These are phyloP conservation scores for Plotosus lineatus DNA, from an alignment of 2,113 vertebrate species.

Conservation along the genomic window DNA sequence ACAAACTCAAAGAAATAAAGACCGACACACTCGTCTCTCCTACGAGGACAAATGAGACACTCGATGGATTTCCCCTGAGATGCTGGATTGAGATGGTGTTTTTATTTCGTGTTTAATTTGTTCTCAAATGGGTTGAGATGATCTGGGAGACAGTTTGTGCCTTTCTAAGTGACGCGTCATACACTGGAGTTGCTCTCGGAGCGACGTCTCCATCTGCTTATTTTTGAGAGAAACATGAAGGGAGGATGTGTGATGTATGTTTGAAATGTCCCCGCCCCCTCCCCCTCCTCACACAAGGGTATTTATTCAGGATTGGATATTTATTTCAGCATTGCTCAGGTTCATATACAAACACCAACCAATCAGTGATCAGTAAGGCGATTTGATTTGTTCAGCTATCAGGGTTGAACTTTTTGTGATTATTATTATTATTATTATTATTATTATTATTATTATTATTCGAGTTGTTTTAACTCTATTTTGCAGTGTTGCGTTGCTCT, in stretches of 20 bases:
- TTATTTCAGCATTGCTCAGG: conserved; percentile 26
- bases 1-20: conserved; percentile 40
- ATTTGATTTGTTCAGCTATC: background rate
- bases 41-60: conserved; percentile 19
- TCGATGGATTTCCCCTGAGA: background rate
- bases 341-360: background rate
- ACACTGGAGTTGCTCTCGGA: conserved; percentile 42
- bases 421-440: background rate
- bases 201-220: background rate
- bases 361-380: background rate
- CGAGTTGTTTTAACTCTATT: background rate
- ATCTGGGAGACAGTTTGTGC: conserved; percentile 60
- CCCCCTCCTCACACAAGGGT: conserved; percentile 22
- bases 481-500: background rate
- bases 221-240: conserved; percentile 35
- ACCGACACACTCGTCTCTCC: conserved; percentile 41
- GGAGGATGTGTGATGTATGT: conserved; percentile 42
- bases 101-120: conserved; percentile 25
- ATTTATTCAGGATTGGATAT: conserved; percentile 18
- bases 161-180: conserved; percentile 56
- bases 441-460: background rate
- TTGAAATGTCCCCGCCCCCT: no score
- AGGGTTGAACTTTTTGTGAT: background rate
- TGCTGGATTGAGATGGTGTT: conserved; percentile 5
- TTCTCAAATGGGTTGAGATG: conserved; percentile 23